Evolutionary conservation across 2,888 invertebrate species (phyloP).

Genomic region (Cosmia trapezina): DNA sequence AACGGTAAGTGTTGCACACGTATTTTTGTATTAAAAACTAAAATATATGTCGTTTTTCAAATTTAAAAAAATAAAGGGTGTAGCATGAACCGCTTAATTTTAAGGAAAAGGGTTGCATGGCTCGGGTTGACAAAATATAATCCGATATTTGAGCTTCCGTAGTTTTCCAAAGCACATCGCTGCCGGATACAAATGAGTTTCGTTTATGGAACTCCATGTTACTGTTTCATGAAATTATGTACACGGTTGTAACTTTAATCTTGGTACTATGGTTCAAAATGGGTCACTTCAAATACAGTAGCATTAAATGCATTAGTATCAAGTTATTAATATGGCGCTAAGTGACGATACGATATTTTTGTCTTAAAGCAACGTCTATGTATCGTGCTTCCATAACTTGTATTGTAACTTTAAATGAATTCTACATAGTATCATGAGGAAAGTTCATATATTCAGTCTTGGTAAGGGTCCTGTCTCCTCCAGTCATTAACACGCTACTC

Average conservation of each 20-base stretch:
- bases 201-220: conserved; percentile 67
- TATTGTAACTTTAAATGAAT: conserved; percentile 39
- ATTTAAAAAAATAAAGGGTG: conserved; percentile 64
- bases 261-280: conserved; percentile 71
- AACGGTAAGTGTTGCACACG: conserved; percentile 81
- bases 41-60: conserved; percentile 52
- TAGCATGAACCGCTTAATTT: conserved; percentile 77
- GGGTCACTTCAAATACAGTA: conserved; percentile 56
- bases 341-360: conserved; percentile 49
- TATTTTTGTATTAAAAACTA: conserved; percentile 64
- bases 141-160: conserved; percentile 58
- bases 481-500: conserved; percentile 81
- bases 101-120: conserved; percentile 69
- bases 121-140: conserved; percentile 56
- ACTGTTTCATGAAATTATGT: conserved; percentile 74
- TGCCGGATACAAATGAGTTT: conserved; percentile 74
- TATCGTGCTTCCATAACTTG: conserved; percentile 57
- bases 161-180: conserved; percentile 86
- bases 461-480: conserved; percentile 76
- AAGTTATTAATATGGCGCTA: conserved; percentile 58
- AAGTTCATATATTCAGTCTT: conserved; percentile 56
- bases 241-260: conserved; percentile 74
- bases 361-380: conserved; percentile 40
- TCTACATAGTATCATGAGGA: conserved; percentile 59
- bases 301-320: conserved; percentile 57